Percentiles rank a stretch among this genome's conserved stretches.
Evolutionary conservation across 2,113 vertebrate genomes (phyloP).

Genomic region (Natator depressus): DNA sequence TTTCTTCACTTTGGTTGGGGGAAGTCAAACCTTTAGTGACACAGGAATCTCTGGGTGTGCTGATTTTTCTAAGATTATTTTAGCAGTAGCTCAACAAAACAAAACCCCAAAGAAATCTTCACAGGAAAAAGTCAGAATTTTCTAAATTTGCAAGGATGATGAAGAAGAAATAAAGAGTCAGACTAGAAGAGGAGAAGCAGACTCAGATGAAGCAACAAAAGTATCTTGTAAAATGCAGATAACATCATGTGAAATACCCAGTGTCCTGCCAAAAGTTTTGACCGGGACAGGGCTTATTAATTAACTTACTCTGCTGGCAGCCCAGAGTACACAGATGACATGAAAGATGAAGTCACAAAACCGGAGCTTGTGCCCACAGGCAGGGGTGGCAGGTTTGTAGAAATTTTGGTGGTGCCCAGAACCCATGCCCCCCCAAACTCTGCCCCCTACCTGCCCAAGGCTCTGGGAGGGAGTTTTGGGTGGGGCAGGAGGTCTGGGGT

Average conservation of each 20-base stretch:
- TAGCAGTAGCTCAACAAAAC: background rate
- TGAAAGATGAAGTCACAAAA: background rate
- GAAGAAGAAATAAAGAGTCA: background rate
- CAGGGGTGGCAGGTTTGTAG: no score
- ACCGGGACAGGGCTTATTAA: background rate
- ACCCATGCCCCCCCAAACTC: no score
- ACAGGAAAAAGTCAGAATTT: background rate
- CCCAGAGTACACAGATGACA: background rate
- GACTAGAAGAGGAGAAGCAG: background rate
- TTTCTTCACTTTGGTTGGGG: accelerated
- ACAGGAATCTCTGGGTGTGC: accelerated
- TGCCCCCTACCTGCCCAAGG: no score
- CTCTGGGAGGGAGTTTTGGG: no score
- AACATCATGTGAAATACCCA: background rate
- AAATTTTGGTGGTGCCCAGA: no score
- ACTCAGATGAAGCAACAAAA: background rate
- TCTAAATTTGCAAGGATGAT: background rate
- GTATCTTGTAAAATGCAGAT: background rate
- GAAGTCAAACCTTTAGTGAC: accelerated
- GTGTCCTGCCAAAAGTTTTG: background rate
- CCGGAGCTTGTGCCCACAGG: accelerated
- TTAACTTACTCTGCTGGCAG: background rate
- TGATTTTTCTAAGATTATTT: background rate
- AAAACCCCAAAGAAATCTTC: background rate
- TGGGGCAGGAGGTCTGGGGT: no score